Evolutionary conservation across 2,888 invertebrate genomes (phyloP).

Genomic region (Bimastos eiseni): DNA sequence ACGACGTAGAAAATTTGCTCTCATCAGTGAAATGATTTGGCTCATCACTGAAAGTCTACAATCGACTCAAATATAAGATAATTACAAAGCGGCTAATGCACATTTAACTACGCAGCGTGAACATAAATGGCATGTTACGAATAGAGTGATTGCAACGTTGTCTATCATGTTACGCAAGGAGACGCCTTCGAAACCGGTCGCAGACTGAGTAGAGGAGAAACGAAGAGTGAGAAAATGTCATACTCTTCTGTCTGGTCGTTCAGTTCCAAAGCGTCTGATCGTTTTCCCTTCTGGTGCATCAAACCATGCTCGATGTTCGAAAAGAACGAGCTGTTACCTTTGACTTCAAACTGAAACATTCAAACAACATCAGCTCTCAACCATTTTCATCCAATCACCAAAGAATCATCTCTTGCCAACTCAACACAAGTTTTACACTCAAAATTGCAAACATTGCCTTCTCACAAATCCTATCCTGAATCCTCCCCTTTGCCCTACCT

Average conservation of each 20-base stretch:
- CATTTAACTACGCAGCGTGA: background rate
- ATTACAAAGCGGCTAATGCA: too few species aligned
- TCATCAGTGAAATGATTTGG: too few species aligned
- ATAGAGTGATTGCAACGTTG: too few species aligned
- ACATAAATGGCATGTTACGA: background rate
- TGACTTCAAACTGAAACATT: slow-evolving; percentile 16
- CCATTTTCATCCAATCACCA: background rate
- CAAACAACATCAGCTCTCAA: background rate
- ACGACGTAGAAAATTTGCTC: too few species aligned
- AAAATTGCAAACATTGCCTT: too few species aligned
- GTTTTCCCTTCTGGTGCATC: background rate
- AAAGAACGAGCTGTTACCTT: background rate
- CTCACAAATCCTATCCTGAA: too few species aligned
- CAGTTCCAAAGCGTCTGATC: background rate
- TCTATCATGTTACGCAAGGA: background rate
- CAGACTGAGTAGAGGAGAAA: background rate
- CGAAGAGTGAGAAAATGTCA: background rate
- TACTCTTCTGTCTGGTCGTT: slow-evolving; percentile 27
- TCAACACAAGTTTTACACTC: too few species aligned
- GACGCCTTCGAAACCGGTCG: background rate
- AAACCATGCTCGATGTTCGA: background rate
- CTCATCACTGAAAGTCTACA: too few species aligned
- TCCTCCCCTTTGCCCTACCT: too few species aligned
- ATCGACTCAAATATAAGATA: too few species aligned
- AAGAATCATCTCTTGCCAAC: too few species aligned